Percentiles rank a stretch among this genome's conserved stretches.
Evolutionary conservation across 2,797 vertebrate genomes (phyloP).

Genomic region (Gambusia yucatana): DNA sequence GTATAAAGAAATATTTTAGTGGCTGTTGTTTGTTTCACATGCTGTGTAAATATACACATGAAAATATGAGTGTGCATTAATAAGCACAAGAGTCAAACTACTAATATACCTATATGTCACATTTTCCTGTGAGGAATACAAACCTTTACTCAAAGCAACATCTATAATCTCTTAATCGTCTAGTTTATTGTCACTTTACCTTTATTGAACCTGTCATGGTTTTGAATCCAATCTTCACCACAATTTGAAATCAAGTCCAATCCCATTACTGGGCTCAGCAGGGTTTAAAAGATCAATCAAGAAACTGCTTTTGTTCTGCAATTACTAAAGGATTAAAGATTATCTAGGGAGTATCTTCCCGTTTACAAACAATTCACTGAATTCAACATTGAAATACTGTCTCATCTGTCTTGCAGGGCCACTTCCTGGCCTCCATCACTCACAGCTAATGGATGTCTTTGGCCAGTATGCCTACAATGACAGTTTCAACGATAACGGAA

Average conservation of each 20-base stretch:
- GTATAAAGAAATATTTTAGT: not conserved
- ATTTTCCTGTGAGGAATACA: slow-evolving; percentile 7
- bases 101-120: not conserved
- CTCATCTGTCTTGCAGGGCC: slow-evolving; percentile 66
- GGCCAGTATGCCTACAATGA: slow-evolving; percentile 91
- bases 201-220: not conserved
- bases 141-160: not conserved
- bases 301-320: slow-evolving; percentile 8
- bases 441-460: slow-evolving; percentile 92
- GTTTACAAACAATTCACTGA: slow-evolving; percentile 13
- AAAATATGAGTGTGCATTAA: not conserved
- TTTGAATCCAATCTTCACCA: not conserved
- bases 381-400: slow-evolving; percentile 16
- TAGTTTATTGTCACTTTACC: not conserved
- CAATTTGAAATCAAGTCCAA: slow-evolving; percentile 16
- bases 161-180: slow-evolving; percentile 3
- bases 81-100: not conserved
- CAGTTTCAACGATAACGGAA: slow-evolving; percentile 85
- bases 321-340: slow-evolving; percentile 15
- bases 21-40: not conserved
- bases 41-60: not conserved
- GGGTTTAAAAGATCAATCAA: slow-evolving; percentile 16
- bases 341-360: not conserved
- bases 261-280: not conserved
- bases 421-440: slow-evolving; percentile 72